A percentile compares a stretch with the other conserved stretches of the same genome.
Conservation (phyloP, 2,888 invertebrate genomes). For the Teleogryllus oceanicus region DNA sequence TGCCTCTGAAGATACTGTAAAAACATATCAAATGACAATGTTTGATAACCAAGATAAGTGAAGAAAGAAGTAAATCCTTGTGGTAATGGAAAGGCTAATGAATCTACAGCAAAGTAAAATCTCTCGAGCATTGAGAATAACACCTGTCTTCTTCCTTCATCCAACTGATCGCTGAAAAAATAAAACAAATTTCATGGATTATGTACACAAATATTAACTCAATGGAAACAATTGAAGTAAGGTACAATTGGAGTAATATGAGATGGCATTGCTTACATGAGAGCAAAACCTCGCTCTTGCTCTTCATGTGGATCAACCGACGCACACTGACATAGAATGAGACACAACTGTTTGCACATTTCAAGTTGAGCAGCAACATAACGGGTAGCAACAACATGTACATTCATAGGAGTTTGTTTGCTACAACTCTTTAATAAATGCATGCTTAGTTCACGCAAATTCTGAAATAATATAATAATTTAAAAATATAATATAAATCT, state of each 20-base stretch:
- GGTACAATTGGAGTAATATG: not conserved
- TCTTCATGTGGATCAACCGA: slow-evolving; percentile 65
- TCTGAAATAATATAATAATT: slow-evolving; percentile 50
- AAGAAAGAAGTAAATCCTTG: slow-evolving; percentile 87
- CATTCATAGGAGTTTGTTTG: slow-evolving; percentile 63
- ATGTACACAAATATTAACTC: not conserved
- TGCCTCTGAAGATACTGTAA: slow-evolving; percentile 78
- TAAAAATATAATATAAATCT: too few species aligned
- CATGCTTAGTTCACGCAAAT: slow-evolving; percentile 79
- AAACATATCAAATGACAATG: slow-evolving; percentile 73
- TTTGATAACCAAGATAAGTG: slow-evolving; percentile 78
- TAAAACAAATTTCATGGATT: slow-evolving; percentile 12
- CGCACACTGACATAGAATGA: slow-evolving; percentile 66
- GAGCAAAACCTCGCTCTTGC: slow-evolving; percentile 71
- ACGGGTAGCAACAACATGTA: slow-evolving; percentile 76
- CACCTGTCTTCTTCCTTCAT: slow-evolving; percentile 64
- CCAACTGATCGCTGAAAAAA: slow-evolving; percentile 66
- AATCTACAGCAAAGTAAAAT: slow-evolving; percentile 74
- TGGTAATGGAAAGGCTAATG: slow-evolving; percentile 76
- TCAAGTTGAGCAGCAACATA: slow-evolving; percentile 80
- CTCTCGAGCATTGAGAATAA: slow-evolving; percentile 77
- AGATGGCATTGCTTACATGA: slow-evolving; percentile 59
- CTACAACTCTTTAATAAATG: slow-evolving; percentile 65
- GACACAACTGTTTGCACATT: slow-evolving; percentile 71
- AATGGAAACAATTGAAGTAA: not conserved